Conservation (phyloP, 2,888 invertebrate genomes). For the Drosophila recens region DNA sequence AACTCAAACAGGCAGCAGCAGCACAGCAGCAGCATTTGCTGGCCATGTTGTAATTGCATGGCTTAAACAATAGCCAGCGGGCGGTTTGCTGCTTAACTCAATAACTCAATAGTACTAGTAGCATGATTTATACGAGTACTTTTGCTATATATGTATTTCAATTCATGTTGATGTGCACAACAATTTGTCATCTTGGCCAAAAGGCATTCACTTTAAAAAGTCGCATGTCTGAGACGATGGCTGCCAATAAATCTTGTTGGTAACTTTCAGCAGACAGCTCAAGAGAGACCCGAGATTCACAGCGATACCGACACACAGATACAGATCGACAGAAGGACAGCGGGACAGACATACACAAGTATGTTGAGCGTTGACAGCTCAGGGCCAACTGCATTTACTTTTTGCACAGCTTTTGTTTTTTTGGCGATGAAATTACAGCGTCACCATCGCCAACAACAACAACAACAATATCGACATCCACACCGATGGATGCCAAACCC, state of each 20-base stretch:
- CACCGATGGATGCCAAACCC: slow-evolving; percentile 31
- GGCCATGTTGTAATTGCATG: slow-evolving; percentile 32
- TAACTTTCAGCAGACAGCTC: slow-evolving; percentile 67
- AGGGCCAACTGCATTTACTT: slow-evolving; percentile 80
- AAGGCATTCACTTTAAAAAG: slow-evolving; percentile 77
- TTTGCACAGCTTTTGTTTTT: slow-evolving; percentile 49
- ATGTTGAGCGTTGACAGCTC: slow-evolving; percentile 68
- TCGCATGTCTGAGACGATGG: slow-evolving; percentile 56
- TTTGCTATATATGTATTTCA: slow-evolving; percentile 6
- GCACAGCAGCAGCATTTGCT: slow-evolving; percentile 2
- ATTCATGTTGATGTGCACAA: slow-evolving; percentile 34
- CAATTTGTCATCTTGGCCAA: slow-evolving; percentile 71
- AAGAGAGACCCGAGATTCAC: slow-evolving; percentile 48
- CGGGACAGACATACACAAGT: neutral
- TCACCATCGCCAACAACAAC: slow-evolving; percentile 49
- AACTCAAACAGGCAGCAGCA: slow-evolving; percentile 19
- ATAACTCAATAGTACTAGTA: neutral
- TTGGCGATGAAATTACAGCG: slow-evolving; percentile 74
- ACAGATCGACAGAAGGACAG: slow-evolving; percentile 1
- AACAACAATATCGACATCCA: slow-evolving; percentile 43
- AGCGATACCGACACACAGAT: slow-evolving; percentile 27
- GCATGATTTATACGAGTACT: slow-evolving; percentile 5
- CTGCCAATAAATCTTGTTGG: slow-evolving; percentile 74
- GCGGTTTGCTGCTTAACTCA: slow-evolving; percentile 16
- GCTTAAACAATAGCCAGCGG: slow-evolving; percentile 45